These are phyloP conservation scores for Anser cygnoides DNA, from an alignment of 2,113 vertebrate genomes.

Conservation along the genomic window DNA sequence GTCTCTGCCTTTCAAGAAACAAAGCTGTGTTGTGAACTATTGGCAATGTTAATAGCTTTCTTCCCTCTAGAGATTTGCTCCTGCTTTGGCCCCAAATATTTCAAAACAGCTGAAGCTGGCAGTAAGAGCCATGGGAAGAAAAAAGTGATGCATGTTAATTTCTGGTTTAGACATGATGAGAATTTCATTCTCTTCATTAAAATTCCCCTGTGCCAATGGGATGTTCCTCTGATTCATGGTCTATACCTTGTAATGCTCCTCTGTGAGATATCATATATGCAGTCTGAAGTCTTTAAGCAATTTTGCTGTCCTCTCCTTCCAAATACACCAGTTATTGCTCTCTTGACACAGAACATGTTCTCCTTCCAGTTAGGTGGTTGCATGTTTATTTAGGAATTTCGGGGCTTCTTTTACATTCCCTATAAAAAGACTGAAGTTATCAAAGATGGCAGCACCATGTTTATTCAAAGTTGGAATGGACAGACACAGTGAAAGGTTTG, in stretches of 20 bases:
- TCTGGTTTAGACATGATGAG: conserved; percentile 56
- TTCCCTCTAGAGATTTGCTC: conserved; percentile 60
- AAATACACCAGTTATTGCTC: neutral
- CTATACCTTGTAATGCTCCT: neutral
- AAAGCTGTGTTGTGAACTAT: conserved; percentile 63
- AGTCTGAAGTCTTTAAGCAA: neutral
- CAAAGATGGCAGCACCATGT: neutral
- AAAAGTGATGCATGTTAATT: conserved; percentile 65
- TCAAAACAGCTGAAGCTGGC: conserved; percentile 64
- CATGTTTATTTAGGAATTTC: conserved; percentile 5
- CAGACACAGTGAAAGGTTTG: neutral
- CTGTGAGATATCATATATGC: neutral
- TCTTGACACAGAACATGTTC: neutral
- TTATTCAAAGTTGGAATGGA: neutral
- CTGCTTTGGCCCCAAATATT: conserved; percentile 58
- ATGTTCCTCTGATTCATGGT: conserved; percentile 36
- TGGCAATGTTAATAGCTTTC: conserved; percentile 45
- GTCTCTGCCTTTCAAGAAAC: conserved; percentile 62
- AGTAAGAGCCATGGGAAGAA: conserved; percentile 57
- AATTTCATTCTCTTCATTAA: conserved; percentile 68
- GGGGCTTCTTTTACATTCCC: conserved; percentile 1
- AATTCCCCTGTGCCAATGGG: conserved; percentile 22
- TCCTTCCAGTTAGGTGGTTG: neutral
- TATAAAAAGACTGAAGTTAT: neutral
- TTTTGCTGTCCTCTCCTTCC: neutral